Conservation (phyloP, 2,113 vertebrate genomes). For the Dasyornis broadbenti region DNA sequence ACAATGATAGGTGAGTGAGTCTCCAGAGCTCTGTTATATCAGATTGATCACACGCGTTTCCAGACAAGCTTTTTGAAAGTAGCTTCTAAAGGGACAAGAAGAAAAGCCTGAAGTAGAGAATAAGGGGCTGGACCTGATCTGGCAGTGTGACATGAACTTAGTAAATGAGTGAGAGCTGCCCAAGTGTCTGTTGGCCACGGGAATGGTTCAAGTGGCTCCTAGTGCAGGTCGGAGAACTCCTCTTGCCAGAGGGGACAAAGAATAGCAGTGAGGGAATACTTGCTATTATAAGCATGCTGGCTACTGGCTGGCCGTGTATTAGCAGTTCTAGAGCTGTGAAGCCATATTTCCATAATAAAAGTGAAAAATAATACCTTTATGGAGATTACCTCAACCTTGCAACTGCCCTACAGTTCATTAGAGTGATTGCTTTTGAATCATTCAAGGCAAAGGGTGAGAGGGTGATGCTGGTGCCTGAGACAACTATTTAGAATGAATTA, state of each 20-base stretch:
- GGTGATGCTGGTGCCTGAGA: background rate
- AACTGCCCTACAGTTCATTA: background rate
- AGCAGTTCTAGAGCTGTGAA: slow-evolving; percentile 24
- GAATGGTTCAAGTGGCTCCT: background rate
- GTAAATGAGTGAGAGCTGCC: background rate
- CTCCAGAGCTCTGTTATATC: background rate
- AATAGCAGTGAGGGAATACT: background rate
- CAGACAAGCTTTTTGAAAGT: background rate
- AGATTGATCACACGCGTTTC: background rate
- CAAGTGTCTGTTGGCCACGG: background rate
- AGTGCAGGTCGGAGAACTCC: background rate
- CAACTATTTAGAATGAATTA: background rate
- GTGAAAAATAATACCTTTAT: slow-evolving; percentile 30
- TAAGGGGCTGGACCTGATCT: background rate
- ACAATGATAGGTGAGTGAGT: background rate
- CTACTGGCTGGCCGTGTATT: background rate
- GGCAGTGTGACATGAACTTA: background rate
- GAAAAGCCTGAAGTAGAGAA: background rate
- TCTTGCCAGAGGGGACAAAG: background rate
- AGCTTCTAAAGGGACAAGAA: background rate
- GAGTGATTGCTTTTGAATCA: background rate
- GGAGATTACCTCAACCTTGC: slow-evolving; percentile 23
- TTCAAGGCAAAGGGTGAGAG: background rate
- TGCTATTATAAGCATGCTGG: slow-evolving; percentile 22
- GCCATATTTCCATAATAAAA: slow-evolving; percentile 11